Base-by-base conservation (phyloP, 2,113 vertebrate species). In the Microcebus tavaratra region DNA sequence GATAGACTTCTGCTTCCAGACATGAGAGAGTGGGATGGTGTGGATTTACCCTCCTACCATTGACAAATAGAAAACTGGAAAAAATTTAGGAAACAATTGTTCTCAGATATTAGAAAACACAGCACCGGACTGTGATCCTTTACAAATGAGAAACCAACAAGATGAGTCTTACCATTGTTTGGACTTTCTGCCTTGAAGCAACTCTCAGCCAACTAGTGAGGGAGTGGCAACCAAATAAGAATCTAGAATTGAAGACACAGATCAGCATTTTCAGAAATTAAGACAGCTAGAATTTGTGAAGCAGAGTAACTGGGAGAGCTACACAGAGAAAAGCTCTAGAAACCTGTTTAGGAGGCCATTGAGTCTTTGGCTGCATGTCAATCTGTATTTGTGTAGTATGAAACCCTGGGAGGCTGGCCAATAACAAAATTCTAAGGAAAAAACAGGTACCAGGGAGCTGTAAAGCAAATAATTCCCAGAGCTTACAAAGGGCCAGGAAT, bases 121-220 rank as follows among this genome's bases (percentile, higher is more conserved):
- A 55, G 31, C 50, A n/a, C 3, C 23, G 42, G 34, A 86, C 29
- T 61, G 31, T 90, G 86, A 80, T 48, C 23, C 23, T 8, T 79
- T 17, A 45, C 31, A 48, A 80, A 80, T 75, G 39, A 67, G 65
- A 76, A 59, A 72, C 13, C 17, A 68, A 36, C 27, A 45, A 21
- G 34, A 9, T 39, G 29, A 53, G 59, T 73, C 31, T 78, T 67
- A 79, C 27, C 34, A 55, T 61, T 68, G 72, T 29, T 21, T 53
- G 42, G 42, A 79, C 67, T 93, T 94, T 73, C 48, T 59, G n/a
- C 48, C 55, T 93, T 42, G n/a, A 96, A 83, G 68, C 14, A 91
- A 53, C 73, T 82, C 67, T 23, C 55, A 93, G 55, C 10, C 63
- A 82, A 39, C n/a, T 85, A 8, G 17, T 61, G 59, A 85, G 9